A percentile compares a stretch with the other conserved stretches of the same genome.
Conservation (phyloP, 92 coral and sea anemone species). For the Micromussa lordhowensis region DNA sequence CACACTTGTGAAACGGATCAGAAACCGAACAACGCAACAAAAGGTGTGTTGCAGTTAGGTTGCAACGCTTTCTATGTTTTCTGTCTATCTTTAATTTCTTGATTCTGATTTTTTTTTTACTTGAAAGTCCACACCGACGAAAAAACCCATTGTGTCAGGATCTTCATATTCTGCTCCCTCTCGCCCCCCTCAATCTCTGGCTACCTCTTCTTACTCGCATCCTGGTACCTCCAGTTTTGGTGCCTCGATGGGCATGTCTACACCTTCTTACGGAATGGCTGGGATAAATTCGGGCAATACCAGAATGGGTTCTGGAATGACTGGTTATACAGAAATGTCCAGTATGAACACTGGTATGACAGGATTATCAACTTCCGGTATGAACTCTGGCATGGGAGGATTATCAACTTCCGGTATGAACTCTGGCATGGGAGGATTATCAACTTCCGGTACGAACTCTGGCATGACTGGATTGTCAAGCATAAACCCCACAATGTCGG, state of each 20-base stretch:
- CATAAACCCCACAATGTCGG: conserved; percentile 6
- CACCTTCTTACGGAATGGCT: conserved; percentile 39
- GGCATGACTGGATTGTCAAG: conserved; percentile 27
- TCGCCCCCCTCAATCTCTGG: conserved; percentile 20
- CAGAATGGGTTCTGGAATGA: conserved; percentile 39
- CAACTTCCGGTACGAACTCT: conserved; percentile 23
- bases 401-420: conserved; percentile 27
- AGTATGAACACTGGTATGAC: conserved; percentile 31
- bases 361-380: conserved; percentile 21
- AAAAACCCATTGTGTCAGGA: conserved; percentile 14
- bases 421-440: conserved; percentile 20
- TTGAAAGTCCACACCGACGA: conserved; percentile 16
- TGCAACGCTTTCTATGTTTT: background rate
- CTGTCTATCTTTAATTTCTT: background rate
- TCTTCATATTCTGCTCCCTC: conserved; percentile 16
- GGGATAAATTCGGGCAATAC: conserved; percentile 17
- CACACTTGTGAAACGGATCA: too few relatives aligned
- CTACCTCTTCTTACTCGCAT: conserved; percentile 28
- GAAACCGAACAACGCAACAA: conserved; percentile 24
- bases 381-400: conserved; percentile 35
- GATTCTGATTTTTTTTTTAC: background rate
- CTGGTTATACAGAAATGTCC: conserved; percentile 30
- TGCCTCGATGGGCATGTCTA: conserved; percentile 30
- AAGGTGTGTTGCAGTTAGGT: conserved; percentile 16
- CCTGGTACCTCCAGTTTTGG: conserved; percentile 37